phyloP scores from a whole-genome alignment of 1,140 invertebrate species.

The Philaenus spumarius region DNA sequence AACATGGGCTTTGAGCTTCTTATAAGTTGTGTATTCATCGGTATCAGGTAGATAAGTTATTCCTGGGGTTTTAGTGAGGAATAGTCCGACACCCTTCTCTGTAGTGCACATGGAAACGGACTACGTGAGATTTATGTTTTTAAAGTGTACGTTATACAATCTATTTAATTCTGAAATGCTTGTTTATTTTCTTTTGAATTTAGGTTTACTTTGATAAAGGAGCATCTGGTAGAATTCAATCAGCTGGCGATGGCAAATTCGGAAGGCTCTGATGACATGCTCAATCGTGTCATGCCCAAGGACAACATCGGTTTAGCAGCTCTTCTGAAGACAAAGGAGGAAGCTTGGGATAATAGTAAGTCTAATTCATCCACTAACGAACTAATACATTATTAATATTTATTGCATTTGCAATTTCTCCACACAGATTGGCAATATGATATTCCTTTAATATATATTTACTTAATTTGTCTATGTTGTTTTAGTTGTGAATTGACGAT shows the following conservation, averaged over 20 bases:
- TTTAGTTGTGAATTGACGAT: no score
- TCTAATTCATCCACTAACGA: no score
- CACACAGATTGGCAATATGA: background rate
- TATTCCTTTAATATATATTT: background rate
- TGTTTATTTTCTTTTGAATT: conserved; percentile 28
- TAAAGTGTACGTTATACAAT: no score
- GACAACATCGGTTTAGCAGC: conserved; percentile 98
- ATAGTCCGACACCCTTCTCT: no score
- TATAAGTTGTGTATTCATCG: no score
- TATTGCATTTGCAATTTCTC: background rate
- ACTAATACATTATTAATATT: background rate
- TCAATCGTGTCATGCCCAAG: conserved; percentile 99
- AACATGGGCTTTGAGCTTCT: no score
- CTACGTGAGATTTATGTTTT: no score
- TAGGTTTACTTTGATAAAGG: conserved; percentile 91
- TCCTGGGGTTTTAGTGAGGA: no score
- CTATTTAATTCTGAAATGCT: no score
- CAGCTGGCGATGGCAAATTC: conserved; percentile 97
- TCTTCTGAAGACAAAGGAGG: conserved; percentile 87
- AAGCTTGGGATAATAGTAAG: conserved; percentile 84
- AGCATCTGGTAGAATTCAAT: conserved; percentile 96
- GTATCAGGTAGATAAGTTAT: no score
- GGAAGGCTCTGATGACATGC: conserved; percentile 96
- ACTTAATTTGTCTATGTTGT: no score
- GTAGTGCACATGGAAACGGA: no score